A percentile compares a stretch with the other conserved stretches of the same genome.
These are phyloP conservation scores for Chaetodon trifascialis DNA, from an alignment of 2,113 vertebrate species.

Conservation along the genomic window DNA sequence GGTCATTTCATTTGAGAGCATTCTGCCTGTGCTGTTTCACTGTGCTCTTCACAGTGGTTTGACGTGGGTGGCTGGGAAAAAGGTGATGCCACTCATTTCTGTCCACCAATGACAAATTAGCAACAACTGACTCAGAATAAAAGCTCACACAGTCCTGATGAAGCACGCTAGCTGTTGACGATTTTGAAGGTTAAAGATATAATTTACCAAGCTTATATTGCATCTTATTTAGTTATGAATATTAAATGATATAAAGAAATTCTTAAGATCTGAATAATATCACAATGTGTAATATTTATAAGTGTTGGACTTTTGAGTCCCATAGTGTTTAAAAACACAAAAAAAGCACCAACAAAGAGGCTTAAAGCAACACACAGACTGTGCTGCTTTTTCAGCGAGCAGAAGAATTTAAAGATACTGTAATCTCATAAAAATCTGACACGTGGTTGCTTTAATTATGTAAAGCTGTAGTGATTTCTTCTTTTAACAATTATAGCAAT, in stretches of 20 bases:
- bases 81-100: background rate
- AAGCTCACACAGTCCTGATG: background rate
- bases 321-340: no score
- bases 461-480: background rate
- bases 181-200: background rate
- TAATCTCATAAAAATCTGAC: background rate
- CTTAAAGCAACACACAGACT: background rate
- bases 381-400: background rate
- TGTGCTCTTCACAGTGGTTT: background rate
- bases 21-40: background rate
- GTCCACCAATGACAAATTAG: background rate
- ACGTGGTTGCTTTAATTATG: background rate
- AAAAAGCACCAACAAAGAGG: background rate
- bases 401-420: background rate
- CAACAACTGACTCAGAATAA: background rate
- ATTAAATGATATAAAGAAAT: background rate
- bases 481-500: background rate
- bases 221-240: background rate
- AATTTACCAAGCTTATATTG: background rate
- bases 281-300: no score
- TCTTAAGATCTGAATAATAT: background rate
- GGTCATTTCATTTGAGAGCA: background rate
- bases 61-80: background rate
- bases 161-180: background rate
- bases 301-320: no score